Evolutionary conservation across 1,140 invertebrate genomes (phyloP), one percentile per base, ranked within the genome.

Genomic region (Diorhabda carinulata): DNA sequence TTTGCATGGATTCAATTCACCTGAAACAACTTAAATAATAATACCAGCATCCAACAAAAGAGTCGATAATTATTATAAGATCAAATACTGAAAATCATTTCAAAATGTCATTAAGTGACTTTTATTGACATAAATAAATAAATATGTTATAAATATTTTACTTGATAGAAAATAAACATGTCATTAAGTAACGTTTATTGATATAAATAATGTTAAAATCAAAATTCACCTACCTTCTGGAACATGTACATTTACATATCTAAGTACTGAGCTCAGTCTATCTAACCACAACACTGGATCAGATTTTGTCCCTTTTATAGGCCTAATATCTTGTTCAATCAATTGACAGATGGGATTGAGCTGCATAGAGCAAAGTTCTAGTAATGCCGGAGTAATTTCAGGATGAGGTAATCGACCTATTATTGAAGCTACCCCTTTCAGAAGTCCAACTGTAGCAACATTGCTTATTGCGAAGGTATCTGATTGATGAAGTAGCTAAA

Each of bases 271-370:
- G 25, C 96, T 89, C 67, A 98, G 84, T 75, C 96, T 86, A 84
- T 98, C 96, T 57, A 99, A 83, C 94, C 95, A 98, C 68, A 94
- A 83, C 40, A 90, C 89, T n/a, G 96, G 96, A 86, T 98, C 95
- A 52, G 82, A 85, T 74, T 88, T 85, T 8, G 81, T 82, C 63
- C 82, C 83, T 76, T 78, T 76, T 4, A 82, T 70, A 3, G 80
- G 78, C 42, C 79, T 71, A 3, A 75, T 73, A 74, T 79, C 80
- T 45, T 83, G 80, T 72, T 88, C 82, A 60, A 89, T 80, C 68
- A 92, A 78, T 70, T 86, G 76, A 71, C 84, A 82, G 41, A 95
- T 78, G 4, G 90, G 89, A 63, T 83, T 86, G n/a, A 91, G 82
- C 81, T 95, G 92, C 73, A 92, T 87, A 66, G 86, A 85, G 76